phyloP scores from a whole-genome alignment of 2,888 invertebrate genomes.

The Tribolium freemani region DNA sequence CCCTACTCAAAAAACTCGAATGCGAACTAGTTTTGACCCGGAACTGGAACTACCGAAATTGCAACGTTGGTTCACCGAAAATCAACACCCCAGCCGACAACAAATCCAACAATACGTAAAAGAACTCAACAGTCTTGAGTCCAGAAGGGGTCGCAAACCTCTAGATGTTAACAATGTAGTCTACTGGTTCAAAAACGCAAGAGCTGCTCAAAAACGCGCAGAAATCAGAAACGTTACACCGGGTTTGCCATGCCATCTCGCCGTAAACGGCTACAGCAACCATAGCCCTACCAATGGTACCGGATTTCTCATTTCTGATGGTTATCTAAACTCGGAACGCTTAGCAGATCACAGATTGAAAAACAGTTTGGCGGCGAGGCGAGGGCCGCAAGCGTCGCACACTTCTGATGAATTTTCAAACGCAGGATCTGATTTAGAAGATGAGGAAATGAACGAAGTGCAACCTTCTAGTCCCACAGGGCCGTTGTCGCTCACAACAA shows the following conservation, averaged over 20 bases:
- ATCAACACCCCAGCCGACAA: constrained; percentile 96
- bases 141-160: constrained; percentile 92
- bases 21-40: constrained; percentile 97
- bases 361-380: constrained; percentile 73
- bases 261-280: constrained; percentile 77
- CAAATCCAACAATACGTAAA: constrained; percentile 97
- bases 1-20: constrained; percentile 90
- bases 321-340: constrained; percentile 70
- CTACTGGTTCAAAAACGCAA: constrained; percentile 97
- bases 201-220: constrained; percentile 94
- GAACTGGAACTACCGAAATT: constrained; percentile 96
- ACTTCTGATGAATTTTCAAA: constrained; percentile 79
- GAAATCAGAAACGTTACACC: constrained; percentile 78
- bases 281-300: constrained; percentile 77
- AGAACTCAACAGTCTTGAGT: constrained; percentile 93
- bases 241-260: constrained; percentile 74
- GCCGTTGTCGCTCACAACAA: constrained; percentile 80
- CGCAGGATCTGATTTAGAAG: constrained; percentile 78
- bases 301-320: constrained; percentile 74
- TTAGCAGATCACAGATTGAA: constrained; percentile 74
- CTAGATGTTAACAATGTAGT: constrained; percentile 96
- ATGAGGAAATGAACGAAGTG: constrained; percentile 73
- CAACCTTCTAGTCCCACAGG: constrained; percentile 78
- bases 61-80: constrained; percentile 97
- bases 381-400: constrained; percentile 72